These are phyloP conservation scores for Lota lota DNA, from an alignment of 2,113 vertebrate species.

Conservation along the genomic window DNA sequence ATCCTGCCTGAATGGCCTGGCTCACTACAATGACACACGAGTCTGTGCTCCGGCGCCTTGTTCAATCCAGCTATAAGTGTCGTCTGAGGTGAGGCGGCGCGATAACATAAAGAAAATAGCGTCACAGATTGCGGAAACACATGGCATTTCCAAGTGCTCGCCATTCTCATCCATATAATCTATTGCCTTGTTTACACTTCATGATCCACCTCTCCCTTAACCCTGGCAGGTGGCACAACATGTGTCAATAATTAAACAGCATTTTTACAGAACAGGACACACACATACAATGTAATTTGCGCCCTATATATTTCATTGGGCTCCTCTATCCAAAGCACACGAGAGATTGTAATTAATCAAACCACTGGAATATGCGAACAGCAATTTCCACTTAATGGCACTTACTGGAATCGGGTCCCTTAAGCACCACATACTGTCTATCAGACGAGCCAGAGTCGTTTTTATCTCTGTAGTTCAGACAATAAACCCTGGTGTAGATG, in stretches of 20 bases:
- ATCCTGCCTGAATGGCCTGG: not conserved
- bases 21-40: not conserved
- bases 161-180: conserved; percentile 43
- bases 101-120: conserved; percentile 38
- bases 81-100: not conserved
- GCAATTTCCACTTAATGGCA: conserved; percentile 81
- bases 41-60: too few relatives aligned
- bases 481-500: conserved; percentile 69
- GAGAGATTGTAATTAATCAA: conserved; percentile 79
- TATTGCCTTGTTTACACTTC: conserved; percentile 66
- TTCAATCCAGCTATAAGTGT: too few relatives aligned
- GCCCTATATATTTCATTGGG: conserved; percentile 74
- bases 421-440: conserved; percentile 75
- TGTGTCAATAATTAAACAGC: conserved; percentile 80
- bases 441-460: conserved; percentile 75
- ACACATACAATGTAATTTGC: conserved; percentile 77
- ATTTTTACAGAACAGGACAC: conserved; percentile 77
- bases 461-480: conserved; percentile 71
- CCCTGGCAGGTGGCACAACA: conserved; percentile 76
- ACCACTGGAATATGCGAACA: conserved; percentile 80
- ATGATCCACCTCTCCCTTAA: conserved; percentile 58
- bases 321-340: conserved; percentile 72
- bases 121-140: conserved; percentile 45
- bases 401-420: conserved; percentile 80
- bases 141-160: conserved; percentile 50